Conservation (phyloP, 2,113 vertebrate species). For the Vombatus ursinus region DNA sequence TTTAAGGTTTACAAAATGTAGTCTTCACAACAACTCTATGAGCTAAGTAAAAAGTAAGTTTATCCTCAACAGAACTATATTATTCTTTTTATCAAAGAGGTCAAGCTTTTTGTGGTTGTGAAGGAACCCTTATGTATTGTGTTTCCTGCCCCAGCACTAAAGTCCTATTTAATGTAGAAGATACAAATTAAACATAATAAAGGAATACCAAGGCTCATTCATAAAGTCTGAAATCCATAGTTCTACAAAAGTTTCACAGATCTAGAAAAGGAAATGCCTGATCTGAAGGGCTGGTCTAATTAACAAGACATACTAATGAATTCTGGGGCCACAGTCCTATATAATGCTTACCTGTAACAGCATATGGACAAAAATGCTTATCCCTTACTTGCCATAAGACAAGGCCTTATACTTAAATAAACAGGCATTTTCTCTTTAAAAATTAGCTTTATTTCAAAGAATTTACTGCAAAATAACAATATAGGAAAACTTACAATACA, state of each 20-base stretch:
- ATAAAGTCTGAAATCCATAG: not conserved
- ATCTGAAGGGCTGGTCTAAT: conserved; percentile 11
- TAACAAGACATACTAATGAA: conserved; percentile 31
- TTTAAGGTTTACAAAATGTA: not conserved
- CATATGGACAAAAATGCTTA: conserved; percentile 25
- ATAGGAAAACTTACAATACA: conserved; percentile 78
- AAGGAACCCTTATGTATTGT: not conserved
- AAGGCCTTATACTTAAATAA: conserved; percentile 63
- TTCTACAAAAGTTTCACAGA: conserved; percentile 11
- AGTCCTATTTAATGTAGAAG: not conserved
- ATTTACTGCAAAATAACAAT: conserved; percentile 74
- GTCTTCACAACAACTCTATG: not conserved
- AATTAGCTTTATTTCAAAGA: conserved; percentile 84
- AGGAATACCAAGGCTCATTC: not conserved
- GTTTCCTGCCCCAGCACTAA: not conserved
- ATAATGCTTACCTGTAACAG: conserved; percentile 19
- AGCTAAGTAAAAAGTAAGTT: not conserved
- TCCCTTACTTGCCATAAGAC: conserved; percentile 24
- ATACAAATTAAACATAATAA: not conserved
- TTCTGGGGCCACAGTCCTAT: not conserved
- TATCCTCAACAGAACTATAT: not conserved
- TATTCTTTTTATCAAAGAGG: not conserved
- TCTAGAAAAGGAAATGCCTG: not conserved
- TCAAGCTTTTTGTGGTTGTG: not conserved
- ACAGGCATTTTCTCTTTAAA: conserved; percentile 75